phyloP scores from a whole-genome alignment of 1,140 invertebrate species.

The Macrotrachela quadricornifera region DNA sequence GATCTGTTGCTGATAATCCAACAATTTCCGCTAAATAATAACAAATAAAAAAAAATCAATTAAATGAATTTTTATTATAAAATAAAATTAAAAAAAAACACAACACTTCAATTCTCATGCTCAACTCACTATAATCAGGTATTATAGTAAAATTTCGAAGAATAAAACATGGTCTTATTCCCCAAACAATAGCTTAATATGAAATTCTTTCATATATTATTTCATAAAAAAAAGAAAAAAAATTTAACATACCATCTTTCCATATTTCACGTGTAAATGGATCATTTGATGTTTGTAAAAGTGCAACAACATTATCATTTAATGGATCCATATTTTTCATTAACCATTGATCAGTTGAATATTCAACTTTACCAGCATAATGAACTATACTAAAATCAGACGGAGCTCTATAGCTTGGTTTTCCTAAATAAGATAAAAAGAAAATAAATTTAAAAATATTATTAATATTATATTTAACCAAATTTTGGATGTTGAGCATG shows the following conservation, averaged over 20 bases:
- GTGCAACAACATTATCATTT: conserved; percentile 88
- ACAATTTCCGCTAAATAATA: conserved; percentile 62
- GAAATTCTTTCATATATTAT: no score
- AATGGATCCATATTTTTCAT: conserved; percentile 99
- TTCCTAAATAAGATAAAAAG: conserved; percentile 33
- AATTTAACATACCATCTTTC: conserved; percentile 69
- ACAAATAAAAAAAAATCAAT: no score
- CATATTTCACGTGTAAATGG: conserved; percentile 86
- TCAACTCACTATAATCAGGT: no score
- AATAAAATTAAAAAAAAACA: no score
- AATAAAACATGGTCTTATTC: no score
- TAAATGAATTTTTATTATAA: no score
- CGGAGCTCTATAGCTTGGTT: conserved; percentile 82
- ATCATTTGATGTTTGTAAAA: conserved; percentile 84
- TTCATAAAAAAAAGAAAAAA: no score
- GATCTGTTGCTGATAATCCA: conserved; percentile 66
- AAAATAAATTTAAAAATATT: no score
- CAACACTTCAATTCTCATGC: no score
- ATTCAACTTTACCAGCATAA: conserved; percentile 96
- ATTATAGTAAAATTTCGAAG: no score
- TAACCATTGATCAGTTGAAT: conserved; percentile 85
- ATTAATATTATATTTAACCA: conserved; percentile 25
- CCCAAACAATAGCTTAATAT: no score
- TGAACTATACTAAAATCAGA: conserved; percentile 93
- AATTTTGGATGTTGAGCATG: conserved; percentile 90